Evolutionary conservation across 2,888 invertebrate species (phyloP), one percentile per base, ranked within the genome.

Genomic region (Plemyria rubiginata): DNA sequence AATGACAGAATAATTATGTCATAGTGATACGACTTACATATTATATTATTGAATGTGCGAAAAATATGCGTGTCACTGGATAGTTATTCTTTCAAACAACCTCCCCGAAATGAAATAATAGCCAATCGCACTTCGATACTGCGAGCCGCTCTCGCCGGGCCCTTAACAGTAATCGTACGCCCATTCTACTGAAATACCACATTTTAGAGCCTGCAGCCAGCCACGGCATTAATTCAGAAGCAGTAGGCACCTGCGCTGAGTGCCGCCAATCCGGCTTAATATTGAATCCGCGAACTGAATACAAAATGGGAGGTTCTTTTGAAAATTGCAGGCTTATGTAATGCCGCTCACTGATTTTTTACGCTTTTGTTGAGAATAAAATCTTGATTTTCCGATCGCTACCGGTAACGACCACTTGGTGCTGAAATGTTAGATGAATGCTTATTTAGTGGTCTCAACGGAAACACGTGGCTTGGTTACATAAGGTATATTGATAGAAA

Each of bases 251-350:
- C 51, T 49, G 36, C 15, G 40, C 53, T 29, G 40, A 60, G 32
- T 43, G 54, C 36, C 36, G 32, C 13, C 60, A 54, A 60, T 54
- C 49, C 54, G n/a, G 48, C 49, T 45, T 45, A 45, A 45, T 45
- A 36, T 51, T 38, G 54, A 15, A 13, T 11, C 32, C 60, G 60
- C 48, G 60, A 12, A 13, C 13, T 36, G 60, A 60, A 54, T 60
- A 60, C 54, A 36, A 28, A 36, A 60, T 54, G 11, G n/a, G 16
- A 28, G 32, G 49, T 29, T 49, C 60, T 54, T 54, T 54, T 12
- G 29, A 60, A 54, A 54, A 60, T 54, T 54, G 41, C 16, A 8
- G 54, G n/a, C 51, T 48, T 49, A 49, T 60, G 36, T 7, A 48
- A 41, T 32, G 49, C 32, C 48, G 54, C 54, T 53, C 32, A 1